phyloP scores from a whole-genome alignment of 2,113 vertebrate species.

The Oryzias melastigma region DNA sequence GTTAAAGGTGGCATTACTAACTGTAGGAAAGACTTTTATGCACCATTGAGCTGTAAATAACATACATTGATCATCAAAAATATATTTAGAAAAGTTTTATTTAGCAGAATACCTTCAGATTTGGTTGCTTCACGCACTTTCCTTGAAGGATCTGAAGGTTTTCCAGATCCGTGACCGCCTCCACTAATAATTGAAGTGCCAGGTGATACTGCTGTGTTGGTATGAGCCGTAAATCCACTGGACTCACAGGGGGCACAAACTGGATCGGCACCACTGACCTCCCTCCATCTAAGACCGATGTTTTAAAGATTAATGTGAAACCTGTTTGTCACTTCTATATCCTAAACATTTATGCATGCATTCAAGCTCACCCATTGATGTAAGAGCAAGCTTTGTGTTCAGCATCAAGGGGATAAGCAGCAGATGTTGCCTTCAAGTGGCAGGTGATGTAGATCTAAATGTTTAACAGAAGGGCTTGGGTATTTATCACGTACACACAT shows the following conservation, averaged over 20 bases:
- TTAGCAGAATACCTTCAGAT: constrained; percentile 27
- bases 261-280: constrained; percentile 42
- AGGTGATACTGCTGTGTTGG: neutral
- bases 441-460: constrained; percentile 74
- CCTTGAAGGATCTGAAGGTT: constrained; percentile 10
- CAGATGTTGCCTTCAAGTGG: constrained; percentile 58
- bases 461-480: neutral
- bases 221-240: neutral
- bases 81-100: neutral
- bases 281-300: constrained; percentile 54
- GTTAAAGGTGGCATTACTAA: neutral
- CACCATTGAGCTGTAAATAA: neutral
- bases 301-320: neutral
- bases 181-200: neutral
- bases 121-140: constrained; percentile 20
- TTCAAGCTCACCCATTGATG: constrained; percentile 33
- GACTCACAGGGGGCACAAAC: constrained; percentile 57
- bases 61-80: neutral
- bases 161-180: neutral
- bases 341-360: neutral
- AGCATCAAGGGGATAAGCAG: neutral
- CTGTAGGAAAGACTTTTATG: neutral
- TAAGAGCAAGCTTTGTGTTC: constrained; percentile 70
- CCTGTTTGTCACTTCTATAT: neutral
- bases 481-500: neutral